Base-by-base conservation (phyloP, 2,113 vertebrate genomes). In the Arothron firmamentum region DNA sequence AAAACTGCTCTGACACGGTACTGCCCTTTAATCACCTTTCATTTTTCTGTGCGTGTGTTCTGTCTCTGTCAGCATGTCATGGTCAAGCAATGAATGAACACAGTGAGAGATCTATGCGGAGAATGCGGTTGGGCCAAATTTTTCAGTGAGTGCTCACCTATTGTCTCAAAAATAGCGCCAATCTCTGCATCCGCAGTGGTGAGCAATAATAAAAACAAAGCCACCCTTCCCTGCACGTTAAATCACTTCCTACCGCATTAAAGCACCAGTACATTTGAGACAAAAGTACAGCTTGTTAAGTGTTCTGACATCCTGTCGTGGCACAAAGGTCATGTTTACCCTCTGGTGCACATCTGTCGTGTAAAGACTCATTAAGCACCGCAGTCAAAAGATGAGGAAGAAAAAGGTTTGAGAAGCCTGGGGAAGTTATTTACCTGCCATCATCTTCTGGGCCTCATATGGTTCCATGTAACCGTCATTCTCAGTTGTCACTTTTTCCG, bases 391-490 rank as follows among this genome's bases (percentile, higher is more conserved):
- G 13, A 23, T 0, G 4, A 61, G 20, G 20, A 17, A 3, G 1
- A 57, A 28, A 28, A 55, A 14, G 5, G 4, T 3, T 2, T 12
- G 31, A 38, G n/a, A 8, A 19, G 34, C 34, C 34, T 38, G 34
- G 34, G 8, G 34, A 38, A 38, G 17, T 47, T 10, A 31, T 56
- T 82, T 90, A 98, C 96, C 96, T 42, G 94, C 95, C 96, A 98
- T 96, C 94, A 98, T 97, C 87, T 94, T 97, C 88, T 99, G 97
- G 56, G 96, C 97, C 84, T 99, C 96, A 1, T 98, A 99, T 0
- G 97, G 97, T 53, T 98, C 97, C 96, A 99, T 97, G 87, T 99
- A 99, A 15, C 96, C 97, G 0, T 98, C 97, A 1, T 98, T 98
- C 79, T 96, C 96, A 0, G 86, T 84, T 31, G 83, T 85, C 63